These are phyloP conservation scores for Physeter macrocephalus DNA, from an alignment of 2,113 vertebrate species.

Conservation along the genomic window DNA sequence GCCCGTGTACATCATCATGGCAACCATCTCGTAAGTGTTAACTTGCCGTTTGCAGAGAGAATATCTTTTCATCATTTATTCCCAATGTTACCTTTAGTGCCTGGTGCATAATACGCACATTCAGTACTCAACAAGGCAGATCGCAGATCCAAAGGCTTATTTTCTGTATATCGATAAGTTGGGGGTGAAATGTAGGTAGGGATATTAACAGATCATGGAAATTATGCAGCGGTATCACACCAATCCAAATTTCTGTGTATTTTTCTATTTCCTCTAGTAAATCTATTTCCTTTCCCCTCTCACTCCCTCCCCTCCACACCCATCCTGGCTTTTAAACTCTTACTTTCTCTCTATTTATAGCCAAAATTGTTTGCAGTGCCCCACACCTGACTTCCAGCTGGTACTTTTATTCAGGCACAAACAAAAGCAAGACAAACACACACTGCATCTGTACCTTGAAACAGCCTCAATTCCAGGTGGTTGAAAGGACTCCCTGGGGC, in stretches of 20 bases:
- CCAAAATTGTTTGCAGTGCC: constrained; percentile 43
- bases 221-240: background rate
- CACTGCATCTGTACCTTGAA: constrained; percentile 41
- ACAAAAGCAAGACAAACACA: constrained; percentile 63
- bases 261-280: constrained; percentile 3
- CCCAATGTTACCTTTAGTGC: background rate
- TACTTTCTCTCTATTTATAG: constrained; percentile 31
- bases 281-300: background rate
- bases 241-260: background rate
- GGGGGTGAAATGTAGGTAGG: background rate
- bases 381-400: constrained; percentile 60
- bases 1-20: background rate
- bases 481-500: constrained; percentile 34
- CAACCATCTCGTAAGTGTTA: background rate
- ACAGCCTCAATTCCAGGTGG: constrained; percentile 52
- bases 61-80: background rate
- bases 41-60: background rate
- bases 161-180: background rate
- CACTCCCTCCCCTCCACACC: no score
- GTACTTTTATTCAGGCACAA: constrained; percentile 22
- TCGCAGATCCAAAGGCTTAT: background rate
- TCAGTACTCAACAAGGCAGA: background rate
- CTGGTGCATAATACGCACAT: background rate
- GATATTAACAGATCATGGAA: background rate
- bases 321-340: constrained; percentile 13